Evolutionary conservation across 23 tunicate species (phyloP).

Genomic region (Trididemnum miniatum): DNA sequence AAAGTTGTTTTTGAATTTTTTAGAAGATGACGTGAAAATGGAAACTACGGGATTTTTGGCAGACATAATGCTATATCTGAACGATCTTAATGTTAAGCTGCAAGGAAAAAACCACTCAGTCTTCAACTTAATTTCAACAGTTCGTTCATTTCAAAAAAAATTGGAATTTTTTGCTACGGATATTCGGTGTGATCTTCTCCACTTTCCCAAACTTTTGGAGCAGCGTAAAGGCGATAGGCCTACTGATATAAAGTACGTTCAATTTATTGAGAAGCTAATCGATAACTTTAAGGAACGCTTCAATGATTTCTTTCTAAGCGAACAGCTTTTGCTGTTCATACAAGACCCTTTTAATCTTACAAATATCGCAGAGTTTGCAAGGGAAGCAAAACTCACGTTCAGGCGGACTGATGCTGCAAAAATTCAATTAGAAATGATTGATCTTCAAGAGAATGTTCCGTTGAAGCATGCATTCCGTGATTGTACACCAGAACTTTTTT

Average conservation of each 20-base stretch:
- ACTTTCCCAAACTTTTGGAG: not conserved
- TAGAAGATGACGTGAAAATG: not conserved
- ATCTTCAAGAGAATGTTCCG: not conserved
- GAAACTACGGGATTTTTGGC: constrained; percentile 1
- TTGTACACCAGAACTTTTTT: not conserved
- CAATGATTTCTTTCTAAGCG: not conserved
- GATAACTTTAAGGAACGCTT: too few species aligned
- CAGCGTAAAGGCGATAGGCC: not conserved
- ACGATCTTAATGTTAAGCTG: too few species aligned
- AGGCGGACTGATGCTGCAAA: not conserved
- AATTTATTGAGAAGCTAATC: not conserved
- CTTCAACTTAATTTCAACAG: not conserved
- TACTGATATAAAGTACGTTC: not conserved
- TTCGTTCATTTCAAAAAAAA: not conserved
- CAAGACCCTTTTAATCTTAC: not conserved
- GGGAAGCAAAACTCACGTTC: not conserved
- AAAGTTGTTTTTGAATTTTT: too few species aligned
- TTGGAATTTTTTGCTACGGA: not conserved
- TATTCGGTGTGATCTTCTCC: not conserved
- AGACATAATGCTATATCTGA: too few species aligned
- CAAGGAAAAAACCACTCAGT: not conserved
- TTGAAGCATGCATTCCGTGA: not conserved
- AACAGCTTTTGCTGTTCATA: not conserved
- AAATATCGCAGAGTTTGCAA: too few species aligned
- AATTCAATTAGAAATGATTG: too few species aligned